Conservation (phyloP, 2,113 vertebrate genomes). For the rat (Rattus norvegicus) region DNA sequence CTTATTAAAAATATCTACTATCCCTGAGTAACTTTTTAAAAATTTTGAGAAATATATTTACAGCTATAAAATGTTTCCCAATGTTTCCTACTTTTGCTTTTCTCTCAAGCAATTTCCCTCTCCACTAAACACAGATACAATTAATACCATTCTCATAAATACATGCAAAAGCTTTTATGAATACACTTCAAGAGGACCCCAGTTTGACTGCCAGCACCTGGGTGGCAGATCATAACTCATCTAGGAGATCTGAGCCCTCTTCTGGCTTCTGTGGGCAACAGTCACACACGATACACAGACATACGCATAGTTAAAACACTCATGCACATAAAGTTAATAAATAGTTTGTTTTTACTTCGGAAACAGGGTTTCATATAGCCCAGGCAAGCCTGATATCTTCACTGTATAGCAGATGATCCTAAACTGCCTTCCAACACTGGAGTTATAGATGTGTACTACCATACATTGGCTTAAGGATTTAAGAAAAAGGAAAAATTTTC, state of each 20-base stretch:
- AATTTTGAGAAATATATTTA: conserved; percentile 29
- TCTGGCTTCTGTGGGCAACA: not conserved
- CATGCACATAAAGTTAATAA: not conserved
- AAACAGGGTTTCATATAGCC: not conserved
- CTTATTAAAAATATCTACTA: not conserved
- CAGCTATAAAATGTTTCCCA: conserved; percentile 32
- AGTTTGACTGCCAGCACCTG: not conserved
- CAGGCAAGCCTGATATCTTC: not conserved
- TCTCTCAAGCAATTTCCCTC: not conserved
- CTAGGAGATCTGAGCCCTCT: not conserved
- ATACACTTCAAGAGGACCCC: not conserved
- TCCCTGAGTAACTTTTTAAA: not conserved
- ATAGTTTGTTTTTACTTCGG: not conserved
- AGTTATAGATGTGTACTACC: not conserved
- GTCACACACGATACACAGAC: not conserved
- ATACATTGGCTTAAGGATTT: not conserved
- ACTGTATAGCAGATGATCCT: not conserved
- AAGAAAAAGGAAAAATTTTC: not conserved
- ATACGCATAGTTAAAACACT: not conserved
- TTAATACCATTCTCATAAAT: conserved; percentile 2
- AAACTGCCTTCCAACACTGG: not conserved
- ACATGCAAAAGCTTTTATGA: not conserved
- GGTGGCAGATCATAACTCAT: not conserved
- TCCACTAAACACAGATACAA: not conserved
- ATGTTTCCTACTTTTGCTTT: not conserved